Evolutionary conservation across 1,140 invertebrate genomes (phyloP).

Genomic region (Sipha flava): DNA sequence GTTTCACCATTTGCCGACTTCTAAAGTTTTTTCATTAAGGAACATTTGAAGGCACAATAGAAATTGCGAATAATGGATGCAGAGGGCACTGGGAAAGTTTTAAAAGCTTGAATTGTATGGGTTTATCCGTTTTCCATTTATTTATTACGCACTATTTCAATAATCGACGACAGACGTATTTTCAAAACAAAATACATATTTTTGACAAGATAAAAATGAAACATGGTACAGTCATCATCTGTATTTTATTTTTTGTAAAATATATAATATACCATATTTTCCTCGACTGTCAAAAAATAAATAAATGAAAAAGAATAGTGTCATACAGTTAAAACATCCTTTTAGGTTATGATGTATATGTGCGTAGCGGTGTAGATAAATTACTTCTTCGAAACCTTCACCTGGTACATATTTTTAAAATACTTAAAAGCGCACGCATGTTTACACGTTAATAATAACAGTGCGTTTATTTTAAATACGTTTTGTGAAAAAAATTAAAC

Average conservation of each 20-base stretch:
- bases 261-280: not conserved
- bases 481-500: too few relatives aligned
- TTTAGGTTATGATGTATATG: not conserved
- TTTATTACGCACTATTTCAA: not conserved
- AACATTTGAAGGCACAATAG: not conserved
- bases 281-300: not conserved
- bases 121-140: not conserved
- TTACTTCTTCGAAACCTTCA: not conserved
- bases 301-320: not conserved
- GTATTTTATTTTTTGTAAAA: not conserved
- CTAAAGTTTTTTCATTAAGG: not conserved
- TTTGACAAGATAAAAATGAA: not conserved
- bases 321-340: not conserved
- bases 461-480: too few relatives aligned
- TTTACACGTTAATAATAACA: not conserved
- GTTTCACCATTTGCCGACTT: not conserved
- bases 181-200: not conserved
- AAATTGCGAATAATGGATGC: not conserved
- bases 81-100: not conserved
- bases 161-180: not conserved
- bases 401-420: not conserved
- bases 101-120: not conserved
- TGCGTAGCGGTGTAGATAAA: not conserved
- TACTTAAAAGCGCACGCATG: not conserved
- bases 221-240: not conserved